These are phyloP conservation scores for Canis aureus DNA, from an alignment of 2,113 vertebrate genomes.

Conservation along the genomic window DNA sequence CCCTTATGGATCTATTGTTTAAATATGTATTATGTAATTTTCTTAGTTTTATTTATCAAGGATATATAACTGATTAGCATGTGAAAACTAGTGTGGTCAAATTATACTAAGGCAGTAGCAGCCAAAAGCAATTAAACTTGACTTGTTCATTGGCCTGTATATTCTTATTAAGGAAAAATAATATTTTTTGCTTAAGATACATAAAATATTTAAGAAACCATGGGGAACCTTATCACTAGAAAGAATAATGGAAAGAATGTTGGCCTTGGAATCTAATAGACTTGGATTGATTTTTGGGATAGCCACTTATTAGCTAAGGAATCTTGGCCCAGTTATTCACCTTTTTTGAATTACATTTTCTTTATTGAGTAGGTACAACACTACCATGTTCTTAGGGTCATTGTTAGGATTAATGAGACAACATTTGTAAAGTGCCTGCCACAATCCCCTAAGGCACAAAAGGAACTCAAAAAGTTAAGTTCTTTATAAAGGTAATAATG, in stretches of 20 bases:
- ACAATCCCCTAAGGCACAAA: background rate
- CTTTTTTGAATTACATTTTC: constrained; percentile 13
- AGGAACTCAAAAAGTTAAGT: constrained; percentile 38
- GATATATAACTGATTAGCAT: background rate
- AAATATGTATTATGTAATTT: background rate
- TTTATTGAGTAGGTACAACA: background rate
- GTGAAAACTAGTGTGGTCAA: constrained; percentile 12
- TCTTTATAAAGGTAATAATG: constrained; percentile 20
- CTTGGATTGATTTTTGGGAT: background rate
- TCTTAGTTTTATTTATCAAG: constrained; percentile 32
- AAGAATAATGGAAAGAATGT: background rate
- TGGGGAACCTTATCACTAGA: background rate
- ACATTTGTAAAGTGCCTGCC: background rate
- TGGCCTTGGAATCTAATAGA: background rate
- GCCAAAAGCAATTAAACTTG: background rate
- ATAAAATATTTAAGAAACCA: background rate
- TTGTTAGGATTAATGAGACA: constrained; percentile 22
- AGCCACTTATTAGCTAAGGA: background rate
- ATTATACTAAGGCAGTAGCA: background rate
- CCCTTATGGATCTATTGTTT: background rate
- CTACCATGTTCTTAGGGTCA: background rate
- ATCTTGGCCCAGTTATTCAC: background rate
- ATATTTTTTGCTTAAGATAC: constrained; percentile 34
- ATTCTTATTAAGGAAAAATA: background rate
- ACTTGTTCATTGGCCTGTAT: background rate